These are phyloP conservation scores for Phylloscopus trochiloides DNA, from an alignment of 2,113 vertebrate species.

Conservation along the genomic window DNA sequence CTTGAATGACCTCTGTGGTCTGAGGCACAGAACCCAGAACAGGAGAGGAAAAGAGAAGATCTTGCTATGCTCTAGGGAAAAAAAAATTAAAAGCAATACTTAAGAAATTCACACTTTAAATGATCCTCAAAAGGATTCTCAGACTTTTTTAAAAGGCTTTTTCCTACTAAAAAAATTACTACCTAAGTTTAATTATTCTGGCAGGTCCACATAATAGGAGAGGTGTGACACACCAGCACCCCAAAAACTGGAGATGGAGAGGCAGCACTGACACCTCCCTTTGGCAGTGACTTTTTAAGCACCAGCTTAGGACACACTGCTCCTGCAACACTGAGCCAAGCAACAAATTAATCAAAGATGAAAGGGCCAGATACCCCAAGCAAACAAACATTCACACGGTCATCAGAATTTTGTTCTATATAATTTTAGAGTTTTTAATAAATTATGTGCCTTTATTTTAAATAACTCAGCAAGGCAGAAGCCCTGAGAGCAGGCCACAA, in stretches of 20 bases:
- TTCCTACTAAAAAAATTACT: not conserved
- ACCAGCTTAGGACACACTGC: not conserved
- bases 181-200: not conserved
- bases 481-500: not conserved
- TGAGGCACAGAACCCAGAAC: not conserved
- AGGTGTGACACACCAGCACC: not conserved
- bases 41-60: not conserved
- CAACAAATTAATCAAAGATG: not conserved
- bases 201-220: not conserved
- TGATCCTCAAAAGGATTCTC: not conserved
- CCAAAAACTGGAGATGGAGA: not conserved
- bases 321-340: not conserved
- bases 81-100: not conserved
- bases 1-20: not conserved
- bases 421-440: not conserved
- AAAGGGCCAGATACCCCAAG: not conserved
- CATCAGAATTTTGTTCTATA: not conserved
- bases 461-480: not conserved
- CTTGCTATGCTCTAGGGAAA: not conserved
- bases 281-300: accelerated
- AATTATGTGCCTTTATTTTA: not conserved
- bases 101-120: not conserved
- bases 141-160: not conserved
- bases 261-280: not conserved
- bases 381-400: not conserved